Percentiles rank a stretch among this genome's conserved stretches.
phyloP scores from a whole-genome alignment of 2,113 vertebrate species.

The Calyptommatus sinebrachiatus region DNA sequence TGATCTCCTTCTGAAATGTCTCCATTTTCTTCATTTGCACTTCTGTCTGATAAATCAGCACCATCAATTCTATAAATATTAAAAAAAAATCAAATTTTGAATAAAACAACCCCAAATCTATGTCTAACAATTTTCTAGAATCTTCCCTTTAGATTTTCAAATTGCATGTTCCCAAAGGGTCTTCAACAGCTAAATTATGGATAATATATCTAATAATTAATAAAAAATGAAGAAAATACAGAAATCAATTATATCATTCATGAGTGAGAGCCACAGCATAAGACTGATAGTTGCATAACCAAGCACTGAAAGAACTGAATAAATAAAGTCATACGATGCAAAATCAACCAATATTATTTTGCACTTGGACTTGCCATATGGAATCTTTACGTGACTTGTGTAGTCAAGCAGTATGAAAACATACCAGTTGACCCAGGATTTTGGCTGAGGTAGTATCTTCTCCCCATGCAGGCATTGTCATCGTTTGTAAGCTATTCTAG shows the following conservation, averaged over 20 bases:
- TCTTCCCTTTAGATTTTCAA: background rate
- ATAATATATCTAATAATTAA: background rate
- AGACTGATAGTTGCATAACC: background rate
- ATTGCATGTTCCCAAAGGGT: background rate
- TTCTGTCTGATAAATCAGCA: slow-evolving; percentile 84
- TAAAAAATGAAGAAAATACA: background rate
- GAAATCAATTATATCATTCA: background rate
- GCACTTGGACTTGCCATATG: no score
- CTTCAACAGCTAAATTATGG: no score
- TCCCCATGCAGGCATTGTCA: background rate
- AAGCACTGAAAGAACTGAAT: background rate
- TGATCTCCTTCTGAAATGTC: slow-evolving; percentile 90
- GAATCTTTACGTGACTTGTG: no score
- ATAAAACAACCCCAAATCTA: background rate
- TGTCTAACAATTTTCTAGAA: background rate
- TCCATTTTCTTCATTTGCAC: slow-evolving; percentile 91
- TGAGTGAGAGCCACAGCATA: background rate
- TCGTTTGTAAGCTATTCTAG: background rate
- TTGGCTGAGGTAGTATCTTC: background rate
- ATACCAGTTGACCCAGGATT: no score
- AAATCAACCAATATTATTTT: no score
- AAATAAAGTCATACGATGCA: background rate
- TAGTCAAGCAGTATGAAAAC: no score
- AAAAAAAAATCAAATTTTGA: slow-evolving; percentile 35
- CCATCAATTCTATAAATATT: slow-evolving; percentile 80